These are phyloP conservation scores for Orthosia incerta DNA, from an alignment of 2,888 invertebrate species.

Conservation along the genomic window DNA sequence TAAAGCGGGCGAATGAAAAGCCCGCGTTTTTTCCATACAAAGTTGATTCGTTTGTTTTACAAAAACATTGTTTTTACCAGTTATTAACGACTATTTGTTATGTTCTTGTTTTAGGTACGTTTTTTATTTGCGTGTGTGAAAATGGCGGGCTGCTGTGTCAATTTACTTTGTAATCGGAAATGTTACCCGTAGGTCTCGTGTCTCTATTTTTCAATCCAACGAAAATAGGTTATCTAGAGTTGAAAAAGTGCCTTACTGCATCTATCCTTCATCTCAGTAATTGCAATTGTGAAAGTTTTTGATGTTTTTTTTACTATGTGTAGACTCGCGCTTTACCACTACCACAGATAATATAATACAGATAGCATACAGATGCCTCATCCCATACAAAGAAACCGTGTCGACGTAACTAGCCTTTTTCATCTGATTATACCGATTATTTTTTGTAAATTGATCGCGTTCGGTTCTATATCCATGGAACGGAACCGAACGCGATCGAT, in stretches of 20 bases:
- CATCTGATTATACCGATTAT: too few species aligned
- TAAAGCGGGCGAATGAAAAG: constrained; percentile 31
- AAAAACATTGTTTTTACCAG: constrained; percentile 23
- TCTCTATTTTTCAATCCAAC: background rate
- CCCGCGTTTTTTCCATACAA: constrained; percentile 30
- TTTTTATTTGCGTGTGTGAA: background rate
- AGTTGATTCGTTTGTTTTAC: constrained; percentile 35
- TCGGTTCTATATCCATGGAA: too few species aligned
- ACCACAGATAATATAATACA: too few species aligned
- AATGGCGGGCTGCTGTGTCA: background rate
- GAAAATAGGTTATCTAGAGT: background rate
- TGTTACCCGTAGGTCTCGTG: background rate
- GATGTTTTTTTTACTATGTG: too few species aligned
- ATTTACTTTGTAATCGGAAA: background rate
- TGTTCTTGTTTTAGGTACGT: constrained; percentile 10
- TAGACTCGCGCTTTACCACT: too few species aligned
- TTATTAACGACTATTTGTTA: constrained; percentile 38
- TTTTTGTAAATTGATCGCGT: too few species aligned
- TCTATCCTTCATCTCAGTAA: background rate
- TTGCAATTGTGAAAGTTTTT: too few species aligned
- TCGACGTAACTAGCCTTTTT: too few species aligned
- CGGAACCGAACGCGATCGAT: too few species aligned
- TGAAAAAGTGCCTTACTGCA: background rate
- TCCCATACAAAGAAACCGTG: too few species aligned
- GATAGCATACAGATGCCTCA: too few species aligned